Evolutionary conservation across 1,140 invertebrate genomes (phyloP).

Genomic region (Lepidostoma basale): DNA sequence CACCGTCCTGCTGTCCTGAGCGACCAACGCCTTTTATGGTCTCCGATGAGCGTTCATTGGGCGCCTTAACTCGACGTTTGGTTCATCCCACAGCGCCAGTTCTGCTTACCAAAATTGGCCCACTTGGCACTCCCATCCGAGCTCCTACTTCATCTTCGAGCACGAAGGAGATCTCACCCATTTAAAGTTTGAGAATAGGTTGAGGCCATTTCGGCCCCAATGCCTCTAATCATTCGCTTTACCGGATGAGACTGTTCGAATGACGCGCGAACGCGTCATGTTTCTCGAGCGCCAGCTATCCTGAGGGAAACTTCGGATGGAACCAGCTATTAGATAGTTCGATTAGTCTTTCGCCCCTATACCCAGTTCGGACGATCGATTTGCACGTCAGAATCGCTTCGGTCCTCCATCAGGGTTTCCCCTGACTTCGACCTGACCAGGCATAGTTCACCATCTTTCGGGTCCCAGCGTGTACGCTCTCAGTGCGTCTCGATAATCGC

Average conservation of each 20-base stretch:
- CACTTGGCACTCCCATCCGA: constrained; percentile 75
- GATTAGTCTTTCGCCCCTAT: constrained; percentile 94
- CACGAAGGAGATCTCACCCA: constrained; percentile 77
- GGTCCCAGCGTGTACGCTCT: constrained; percentile 79
- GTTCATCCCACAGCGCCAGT: constrained; percentile 89
- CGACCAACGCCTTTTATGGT: constrained; percentile 86
- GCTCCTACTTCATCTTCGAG: constrained; percentile 63
- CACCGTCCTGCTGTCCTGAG: constrained; percentile 87
- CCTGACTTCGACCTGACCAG: constrained; percentile 84
- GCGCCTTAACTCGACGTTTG: constrained; percentile 76
- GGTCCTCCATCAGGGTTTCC: constrained; percentile 88
- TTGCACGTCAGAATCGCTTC: constrained; percentile 90
- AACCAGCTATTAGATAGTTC: constrained; percentile 92
- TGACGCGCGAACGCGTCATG: constrained; percentile 50
- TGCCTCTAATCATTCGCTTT: constrained; percentile 88
- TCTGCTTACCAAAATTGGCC: constrained; percentile 92
- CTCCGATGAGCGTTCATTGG: constrained; percentile 65
- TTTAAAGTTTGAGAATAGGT: constrained; percentile 91
- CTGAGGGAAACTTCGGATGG: constrained; percentile 90
- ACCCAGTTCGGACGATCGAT: constrained; percentile 89
- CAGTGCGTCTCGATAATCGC: constrained; percentile 62
- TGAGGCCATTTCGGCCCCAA: constrained; percentile 78
- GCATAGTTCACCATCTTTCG: constrained; percentile 93
- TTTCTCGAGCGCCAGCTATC: constrained; percentile 68
- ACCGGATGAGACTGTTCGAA: constrained; percentile 68